Conservation (phyloP, 2,113 vertebrate species). For the Gnathonemus longibarbis region DNA sequence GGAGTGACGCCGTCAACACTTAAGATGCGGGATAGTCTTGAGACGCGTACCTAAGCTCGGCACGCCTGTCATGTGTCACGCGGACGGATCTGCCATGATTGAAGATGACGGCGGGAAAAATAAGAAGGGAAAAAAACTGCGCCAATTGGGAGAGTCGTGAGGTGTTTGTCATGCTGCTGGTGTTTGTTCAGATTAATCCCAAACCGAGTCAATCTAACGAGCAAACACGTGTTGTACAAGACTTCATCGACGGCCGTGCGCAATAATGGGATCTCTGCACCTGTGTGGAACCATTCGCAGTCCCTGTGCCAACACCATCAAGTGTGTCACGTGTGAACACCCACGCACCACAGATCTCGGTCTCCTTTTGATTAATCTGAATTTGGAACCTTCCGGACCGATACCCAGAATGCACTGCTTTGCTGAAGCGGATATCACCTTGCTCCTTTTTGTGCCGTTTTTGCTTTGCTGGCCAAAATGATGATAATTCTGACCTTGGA, state of each 20-base stretch:
- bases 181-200: constrained; percentile 29
- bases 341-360: not conserved
- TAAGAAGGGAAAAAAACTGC: constrained; percentile 30
- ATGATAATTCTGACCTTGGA: constrained; percentile 48
- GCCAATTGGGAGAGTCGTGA: constrained; percentile 14
- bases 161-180: constrained; percentile 25
- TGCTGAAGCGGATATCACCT: constrained; percentile 26
- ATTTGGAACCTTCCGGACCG: constrained; percentile 26
- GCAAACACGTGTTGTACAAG: constrained; percentile 21
- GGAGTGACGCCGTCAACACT: not conserved
- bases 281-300: not conserved
- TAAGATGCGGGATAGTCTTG: constrained; percentile 40
- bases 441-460: constrained; percentile 20
- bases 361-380: constrained; percentile 48
- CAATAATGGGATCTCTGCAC: not conserved
- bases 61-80: constrained; percentile 37
- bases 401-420: constrained; percentile 24
- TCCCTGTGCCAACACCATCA: not conserved
- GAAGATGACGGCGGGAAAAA: not conserved
- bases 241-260: not conserved
- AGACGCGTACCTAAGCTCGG: constrained; percentile 32
- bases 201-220: constrained; percentile 23
- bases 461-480: constrained; percentile 44
- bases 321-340: not conserved
- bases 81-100: constrained; percentile 21